Base-by-base conservation (phyloP, 2,113 vertebrate species). In the Ascaphus truei region DNA sequence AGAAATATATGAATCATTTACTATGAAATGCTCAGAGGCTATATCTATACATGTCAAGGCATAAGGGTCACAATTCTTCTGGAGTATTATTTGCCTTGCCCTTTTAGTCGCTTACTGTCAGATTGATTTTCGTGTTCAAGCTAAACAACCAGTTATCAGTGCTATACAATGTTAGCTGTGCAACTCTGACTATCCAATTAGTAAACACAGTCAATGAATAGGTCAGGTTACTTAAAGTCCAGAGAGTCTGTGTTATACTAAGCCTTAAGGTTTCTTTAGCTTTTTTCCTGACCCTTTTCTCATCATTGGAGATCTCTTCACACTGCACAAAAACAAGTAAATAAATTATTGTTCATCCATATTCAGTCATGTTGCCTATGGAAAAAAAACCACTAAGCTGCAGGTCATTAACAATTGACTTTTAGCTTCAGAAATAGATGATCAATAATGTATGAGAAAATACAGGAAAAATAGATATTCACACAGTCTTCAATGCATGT, bases 91-190 rank as follows among this genome's bases (percentile, higher is more conserved):
- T 85, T 83, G 67, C 69, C 73, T 4, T 86, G 80, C 76, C 87
- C 78, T 84, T 88, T 81, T 48, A 74, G 71, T 73, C 55, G 60
- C 43, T 48, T 84, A 73, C 76, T 45, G 9, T 72, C 58, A 82
- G 79, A 88, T 86, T 85, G 85, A 90, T 86, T 88, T 90, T 84
- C 73, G 64, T 80, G 78, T 87, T 87, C 77, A 71, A 65, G 62
- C 78, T 81, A 83, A 88, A 80, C 61, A 73, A 84, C 78, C 73
- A 72, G 78, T 83, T 79, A 84, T 71, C 55, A 77, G 68, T 37
- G 27, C 68, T 76, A 52, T 71, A 64, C 57, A 27, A 11, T 75
- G 52, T 71, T 80, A 72, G 73, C 7, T 51, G 66, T 77, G 76
- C 62, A 73, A 68, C 80, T 75, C 59, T 73, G 69, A 84, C 22